These are phyloP conservation scores for Sceliomorpha sp. DNA, from an alignment of 2,888 invertebrate species.

Conservation along the genomic window DNA sequence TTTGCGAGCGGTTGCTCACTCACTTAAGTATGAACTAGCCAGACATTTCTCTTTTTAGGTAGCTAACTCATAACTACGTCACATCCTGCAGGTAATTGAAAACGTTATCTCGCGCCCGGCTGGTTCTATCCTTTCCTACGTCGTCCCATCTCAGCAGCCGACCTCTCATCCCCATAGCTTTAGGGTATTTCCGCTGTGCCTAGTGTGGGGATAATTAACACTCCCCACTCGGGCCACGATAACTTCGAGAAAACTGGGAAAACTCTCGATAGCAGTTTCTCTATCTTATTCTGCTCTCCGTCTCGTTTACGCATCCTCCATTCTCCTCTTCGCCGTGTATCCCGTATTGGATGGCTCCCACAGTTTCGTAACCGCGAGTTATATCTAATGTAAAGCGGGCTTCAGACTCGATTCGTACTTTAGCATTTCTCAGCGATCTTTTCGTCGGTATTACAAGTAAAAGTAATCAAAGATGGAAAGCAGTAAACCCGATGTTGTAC, in stretches of 20 bases:
- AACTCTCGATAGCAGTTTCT: conserved; percentile 68
- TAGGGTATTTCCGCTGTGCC: conserved; percentile 62
- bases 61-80: conserved; percentile 80
- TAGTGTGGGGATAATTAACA: conserved; percentile 75
- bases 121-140: conserved; percentile 71
- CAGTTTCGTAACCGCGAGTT: conserved; percentile 66
- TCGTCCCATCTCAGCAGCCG: conserved; percentile 38
- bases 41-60: conserved; percentile 61
- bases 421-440: conserved; percentile 32
- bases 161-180: conserved; percentile 57
- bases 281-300: conserved; percentile 38
- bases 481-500: too few relatives aligned
- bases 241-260: conserved; percentile 75
- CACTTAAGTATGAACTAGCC: conserved; percentile 45
- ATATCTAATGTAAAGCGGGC: conserved; percentile 67
- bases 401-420: conserved; percentile 55
- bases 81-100: conserved; percentile 80
- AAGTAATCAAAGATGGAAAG: conserved; percentile 25
- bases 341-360: conserved; percentile 56
- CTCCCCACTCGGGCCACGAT: conserved; percentile 63
- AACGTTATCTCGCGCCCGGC: conserved; percentile 78
- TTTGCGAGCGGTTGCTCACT: conserved; percentile 62
- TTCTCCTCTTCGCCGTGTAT: conserved; percentile 26
- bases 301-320: conserved; percentile 11
- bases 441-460: too few relatives aligned